Evolutionary conservation across 2,797 vertebrate genomes (phyloP).

Genomic region (Pipistrellus nathusii): DNA sequence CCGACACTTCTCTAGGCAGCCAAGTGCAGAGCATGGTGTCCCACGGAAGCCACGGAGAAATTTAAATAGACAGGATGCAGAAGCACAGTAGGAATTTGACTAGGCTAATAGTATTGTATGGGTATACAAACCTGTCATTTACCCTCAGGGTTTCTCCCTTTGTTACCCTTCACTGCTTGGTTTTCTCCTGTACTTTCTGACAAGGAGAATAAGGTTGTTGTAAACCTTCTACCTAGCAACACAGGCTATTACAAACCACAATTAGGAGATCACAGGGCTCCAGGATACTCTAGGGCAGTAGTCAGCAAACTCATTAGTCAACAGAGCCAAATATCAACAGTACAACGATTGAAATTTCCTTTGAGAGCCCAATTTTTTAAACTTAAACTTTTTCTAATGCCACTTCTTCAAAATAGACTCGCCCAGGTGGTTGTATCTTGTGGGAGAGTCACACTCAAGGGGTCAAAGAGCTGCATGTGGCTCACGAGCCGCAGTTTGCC

Average conservation of each 20-base stretch:
- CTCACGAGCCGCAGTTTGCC: too few species aligned
- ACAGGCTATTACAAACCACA: background rate
- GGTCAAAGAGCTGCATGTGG: too few species aligned
- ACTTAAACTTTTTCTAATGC: too few species aligned
- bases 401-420: too few species aligned
- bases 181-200: constrained; percentile 33
- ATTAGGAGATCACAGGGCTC: constrained; percentile 2
- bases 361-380: too few species aligned
- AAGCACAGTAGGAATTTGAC: background rate
- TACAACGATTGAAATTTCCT: too few species aligned
- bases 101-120: constrained; percentile 48
- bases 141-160: constrained; percentile 61
- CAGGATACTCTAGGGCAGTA: background rate
- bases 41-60: background rate
- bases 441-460: too few species aligned
- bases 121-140: constrained; percentile 52
- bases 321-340: too few species aligned
- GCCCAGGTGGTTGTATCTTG: too few species aligned
- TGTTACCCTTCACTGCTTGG: background rate
- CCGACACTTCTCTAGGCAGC: background rate
- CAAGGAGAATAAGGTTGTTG: constrained; percentile 52
- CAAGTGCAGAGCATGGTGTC: background rate
- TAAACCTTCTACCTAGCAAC: constrained; percentile 11
- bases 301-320: too few species aligned
- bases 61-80: background rate